Base-by-base conservation (phyloP, 2,797 vertebrate genomes). In the Enteromius fasciolatus region DNA sequence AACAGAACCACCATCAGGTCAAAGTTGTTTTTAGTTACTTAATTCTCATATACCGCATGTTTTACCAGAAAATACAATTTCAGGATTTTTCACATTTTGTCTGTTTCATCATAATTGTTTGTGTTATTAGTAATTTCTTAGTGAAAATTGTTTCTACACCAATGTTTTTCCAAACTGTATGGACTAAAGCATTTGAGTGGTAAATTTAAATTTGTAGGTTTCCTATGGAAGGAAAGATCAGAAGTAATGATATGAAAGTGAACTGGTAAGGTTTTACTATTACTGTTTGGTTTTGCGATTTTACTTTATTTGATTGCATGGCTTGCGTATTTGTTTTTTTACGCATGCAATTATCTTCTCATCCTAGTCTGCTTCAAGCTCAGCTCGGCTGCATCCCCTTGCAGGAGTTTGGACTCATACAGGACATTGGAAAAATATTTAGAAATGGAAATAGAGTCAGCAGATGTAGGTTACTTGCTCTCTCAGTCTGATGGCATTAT, bases 191-290 rank as follows among this genome's bases (percentile, higher is more conserved):
- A 75, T 31, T 11, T 17, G 3, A 64, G 12, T 18, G 28, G 2
- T 63, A 74, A 2, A 73, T 17, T 87, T 77, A 4, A 63, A 61
- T 87, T 84, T 85, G 46, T 84, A 99, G 97, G 92, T 99, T 96
- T 94, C 97, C 98, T 33, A 93, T 98, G 91, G 95, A 96, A 50
- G 98, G 98, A 89, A 99, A 96, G 90, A 98, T 99, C 91, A 98
- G 96, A 95, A 97, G 94, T 88, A 97, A 92, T 91, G 94, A 98
- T 94, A 99, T 99, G 98, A 99, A 99, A 96, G 94, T 99, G 63
- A 99, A 97, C 90, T 99, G 98, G 98, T 99, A 93, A 89, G 92
- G 90, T 39, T 31, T 41, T 41, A 33, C 15, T 54, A 20, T 33
- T 67, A 48, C 54, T 63, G 23, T 44, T 76, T 67, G 1, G n/a